Percentiles rank a stretch among this genome's conserved stretches.
phyloP scores from a whole-genome alignment of 2,888 invertebrate genomes.

The Oxycera nigricornis region DNA sequence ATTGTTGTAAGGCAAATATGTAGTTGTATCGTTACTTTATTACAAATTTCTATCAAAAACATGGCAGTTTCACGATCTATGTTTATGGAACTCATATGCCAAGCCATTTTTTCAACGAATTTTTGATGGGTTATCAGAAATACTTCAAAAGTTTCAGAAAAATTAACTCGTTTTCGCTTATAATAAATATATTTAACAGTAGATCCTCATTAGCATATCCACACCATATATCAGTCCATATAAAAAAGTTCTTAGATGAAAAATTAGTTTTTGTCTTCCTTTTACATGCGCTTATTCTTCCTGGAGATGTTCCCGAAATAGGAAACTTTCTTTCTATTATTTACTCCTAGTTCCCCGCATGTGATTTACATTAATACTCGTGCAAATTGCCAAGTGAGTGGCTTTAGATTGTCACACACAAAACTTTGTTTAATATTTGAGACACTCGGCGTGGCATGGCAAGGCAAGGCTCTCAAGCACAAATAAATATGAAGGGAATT shows the following conservation, averaged over 20 bases:
- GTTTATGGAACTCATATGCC: too few species aligned
- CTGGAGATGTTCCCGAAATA: not conserved
- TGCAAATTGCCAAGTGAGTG: conserved; percentile 36
- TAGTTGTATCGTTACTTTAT: too few species aligned
- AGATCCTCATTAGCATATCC: conserved; percentile 22
- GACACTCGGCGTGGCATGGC: not conserved
- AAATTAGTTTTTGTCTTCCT: not conserved
- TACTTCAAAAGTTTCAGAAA: too few species aligned
- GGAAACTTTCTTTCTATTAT: conserved; percentile 1
- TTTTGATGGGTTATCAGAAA: too few species aligned
- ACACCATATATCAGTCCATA: not conserved
- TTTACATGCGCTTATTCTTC: not conserved
- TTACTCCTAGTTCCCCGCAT: conserved; percentile 27
- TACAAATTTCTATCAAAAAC: too few species aligned
- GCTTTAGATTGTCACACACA: conserved; percentile 20
- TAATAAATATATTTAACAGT: too few species aligned
- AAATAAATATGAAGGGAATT: conserved; percentile 5
- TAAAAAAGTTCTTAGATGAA: not conserved
- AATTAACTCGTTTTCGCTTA: not conserved
- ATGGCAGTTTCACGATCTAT: too few species aligned
- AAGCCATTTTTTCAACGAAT: too few species aligned
- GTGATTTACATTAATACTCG: conserved; percentile 28
- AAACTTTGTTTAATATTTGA: conserved; percentile 12
- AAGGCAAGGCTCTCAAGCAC: not conserved
- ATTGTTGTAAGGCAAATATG: too few species aligned